Base-by-base conservation (phyloP, 2,797 vertebrate genomes). In the Sebastes dallii region DNA sequence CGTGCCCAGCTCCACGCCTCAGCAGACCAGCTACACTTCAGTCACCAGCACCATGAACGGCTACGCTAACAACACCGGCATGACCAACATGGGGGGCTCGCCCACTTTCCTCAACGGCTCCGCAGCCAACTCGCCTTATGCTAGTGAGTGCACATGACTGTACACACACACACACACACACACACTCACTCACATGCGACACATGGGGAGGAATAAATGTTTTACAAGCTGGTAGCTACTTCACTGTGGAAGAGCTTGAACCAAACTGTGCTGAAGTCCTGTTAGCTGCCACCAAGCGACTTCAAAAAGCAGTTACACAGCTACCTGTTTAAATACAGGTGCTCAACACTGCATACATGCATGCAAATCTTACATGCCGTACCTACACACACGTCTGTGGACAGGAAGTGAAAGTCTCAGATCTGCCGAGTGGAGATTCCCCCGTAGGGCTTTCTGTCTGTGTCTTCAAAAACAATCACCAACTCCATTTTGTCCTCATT, bases 21-120 rank as follows among this genome's bases (percentile, higher is more conserved):
- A 99, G 95, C 98, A 99, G 95, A 97, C 95, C 95, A 97, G 97
- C 90, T 99, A 99, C 93, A 98, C 97, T 91, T 97, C 98, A 2
- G 97, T 99, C 93, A 98, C 97, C 94, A 98, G 97, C 61, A 97
- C 96, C 96, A 99, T 99, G 97, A 99, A 99, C 4, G 98, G 98
- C 86, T 99, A 99, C 50, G 92, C 96, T 36, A 99, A 97, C 85
- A 97, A 97, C 50, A 58, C 90, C 16, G 96, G 96, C 94, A 99
- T 99, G 98, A 98, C 96, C 93, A 99, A 99, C 95, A 93, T 99
- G 93, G 97, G 97, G 0, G 97, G 97, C 82, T 99, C 98, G 58
- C 98, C 98, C 64, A 97, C 97, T 81, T 99, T 99, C 95, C 96
- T 99, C 92, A 99, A 99, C 3, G 98, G 98, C 92, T 99, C 98